Conservation (phyloP, 2,888 invertebrate species). For the Eupithecia insigniata region DNA sequence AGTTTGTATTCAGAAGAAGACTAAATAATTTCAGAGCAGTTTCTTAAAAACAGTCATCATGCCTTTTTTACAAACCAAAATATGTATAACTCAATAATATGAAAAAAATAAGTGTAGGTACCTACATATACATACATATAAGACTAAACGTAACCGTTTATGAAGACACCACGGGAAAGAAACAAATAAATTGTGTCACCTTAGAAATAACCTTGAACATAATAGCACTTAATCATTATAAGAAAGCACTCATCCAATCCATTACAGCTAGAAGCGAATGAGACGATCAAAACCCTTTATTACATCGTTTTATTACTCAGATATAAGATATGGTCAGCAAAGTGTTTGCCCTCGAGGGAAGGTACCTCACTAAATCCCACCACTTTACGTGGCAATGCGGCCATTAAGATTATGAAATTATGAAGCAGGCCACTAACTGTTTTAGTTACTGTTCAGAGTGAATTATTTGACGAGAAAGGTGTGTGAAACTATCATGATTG, state of each 20-base stretch:
- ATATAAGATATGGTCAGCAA: conserved; percentile 74
- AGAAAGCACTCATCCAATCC: conserved; percentile 35
- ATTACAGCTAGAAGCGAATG: conserved; percentile 49
- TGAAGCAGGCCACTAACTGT: conserved; percentile 70
- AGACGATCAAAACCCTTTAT: conserved; percentile 59
- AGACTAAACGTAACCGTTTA: neutral
- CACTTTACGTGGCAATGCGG: conserved; percentile 72
- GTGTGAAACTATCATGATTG: conserved; percentile 19
- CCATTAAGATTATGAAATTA: conserved; percentile 82
- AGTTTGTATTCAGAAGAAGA: too few relatives aligned
- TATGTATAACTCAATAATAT: too few relatives aligned
- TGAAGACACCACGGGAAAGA: neutral
- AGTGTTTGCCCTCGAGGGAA: conserved; percentile 67
- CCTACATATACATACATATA: neutral
- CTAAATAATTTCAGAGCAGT: too few relatives aligned
- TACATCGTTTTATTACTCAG: conserved; percentile 63
- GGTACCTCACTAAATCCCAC: conserved; percentile 70
- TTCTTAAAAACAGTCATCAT: too few relatives aligned
- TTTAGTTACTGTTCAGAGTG: conserved; percentile 54
- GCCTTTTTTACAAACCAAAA: too few relatives aligned
- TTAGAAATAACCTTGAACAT: neutral
- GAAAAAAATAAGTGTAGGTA: too few relatives aligned
- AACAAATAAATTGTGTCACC: neutral
- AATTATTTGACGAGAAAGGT: conserved; percentile 58
- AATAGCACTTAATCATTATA: neutral